Evolutionary conservation across 2,113 vertebrate species (phyloP).

Genomic region (Semicossyphus pulcher): DNA sequence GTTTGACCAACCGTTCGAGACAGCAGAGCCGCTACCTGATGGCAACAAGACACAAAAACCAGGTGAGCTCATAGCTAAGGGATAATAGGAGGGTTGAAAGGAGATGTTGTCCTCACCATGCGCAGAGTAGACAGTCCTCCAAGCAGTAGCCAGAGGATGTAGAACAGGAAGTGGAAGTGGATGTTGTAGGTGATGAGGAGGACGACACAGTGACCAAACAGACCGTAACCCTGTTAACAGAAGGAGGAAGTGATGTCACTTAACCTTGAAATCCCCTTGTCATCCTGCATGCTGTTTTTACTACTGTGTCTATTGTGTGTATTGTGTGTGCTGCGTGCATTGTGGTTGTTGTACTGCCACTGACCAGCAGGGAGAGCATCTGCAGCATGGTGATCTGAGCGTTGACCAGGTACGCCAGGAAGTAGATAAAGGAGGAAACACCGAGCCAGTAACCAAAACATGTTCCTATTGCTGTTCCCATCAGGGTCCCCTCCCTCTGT

Average conservation of each 20-base stretch:
- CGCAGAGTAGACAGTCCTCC: slow-evolving; percentile 95
- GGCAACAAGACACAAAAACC: background rate
- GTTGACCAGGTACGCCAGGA: slow-evolving; percentile 96
- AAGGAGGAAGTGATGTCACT: slow-evolving; percentile 15
- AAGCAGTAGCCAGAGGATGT: slow-evolving; percentile 92
- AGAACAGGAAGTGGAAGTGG: slow-evolving; percentile 98
- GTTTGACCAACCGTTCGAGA: slow-evolving; percentile 95
- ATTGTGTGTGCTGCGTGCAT: background rate
- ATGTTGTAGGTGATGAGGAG: slow-evolving; percentile 96
- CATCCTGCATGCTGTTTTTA: no score
- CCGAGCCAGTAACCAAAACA: slow-evolving; percentile 99
- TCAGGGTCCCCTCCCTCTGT: slow-evolving; percentile 97
- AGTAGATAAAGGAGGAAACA: slow-evolving; percentile 95
- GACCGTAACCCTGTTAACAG: slow-evolving; percentile 91
- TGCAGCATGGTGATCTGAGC: slow-evolving; percentile 99
- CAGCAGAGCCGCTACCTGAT: slow-evolving; percentile 91
- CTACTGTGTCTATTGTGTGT: background rate
- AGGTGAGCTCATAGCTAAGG: background rate
- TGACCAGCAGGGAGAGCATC: slow-evolving; percentile 93
- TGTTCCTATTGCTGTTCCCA: slow-evolving; percentile 98
- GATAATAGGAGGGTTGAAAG: slow-evolving; percentile 4
- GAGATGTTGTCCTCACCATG: slow-evolving; percentile 86
- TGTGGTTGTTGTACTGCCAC: slow-evolving; percentile 7
- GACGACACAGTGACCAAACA: slow-evolving; percentile 96
- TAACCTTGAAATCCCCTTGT: no score